These are phyloP conservation scores for Malacoraja senta DNA, from an alignment of 2,797 vertebrate species.

Conservation along the genomic window DNA sequence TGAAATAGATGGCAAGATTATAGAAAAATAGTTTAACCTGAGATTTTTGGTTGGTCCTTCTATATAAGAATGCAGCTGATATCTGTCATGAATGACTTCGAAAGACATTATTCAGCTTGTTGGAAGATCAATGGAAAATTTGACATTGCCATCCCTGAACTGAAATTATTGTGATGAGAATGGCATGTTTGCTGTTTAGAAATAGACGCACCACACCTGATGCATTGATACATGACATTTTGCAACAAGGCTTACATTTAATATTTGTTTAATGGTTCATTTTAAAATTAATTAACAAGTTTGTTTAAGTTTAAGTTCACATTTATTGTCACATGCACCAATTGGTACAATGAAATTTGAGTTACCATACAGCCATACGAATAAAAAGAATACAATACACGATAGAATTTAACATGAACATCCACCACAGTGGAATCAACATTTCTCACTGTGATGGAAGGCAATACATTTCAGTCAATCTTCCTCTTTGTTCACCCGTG, in stretches of 20 bases:
- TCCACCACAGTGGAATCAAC: too few relatives aligned
- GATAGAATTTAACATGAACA: too few relatives aligned
- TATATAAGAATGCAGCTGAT: background rate
- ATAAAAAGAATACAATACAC: too few relatives aligned
- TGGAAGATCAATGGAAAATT: background rate
- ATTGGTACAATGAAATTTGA: too few relatives aligned
- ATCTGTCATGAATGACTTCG: background rate
- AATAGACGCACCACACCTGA: background rate
- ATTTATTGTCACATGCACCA: too few relatives aligned
- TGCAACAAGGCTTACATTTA: background rate
- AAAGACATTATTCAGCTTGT: background rate
- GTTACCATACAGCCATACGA: too few relatives aligned
- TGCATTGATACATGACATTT: background rate
- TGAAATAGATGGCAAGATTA: background rate
- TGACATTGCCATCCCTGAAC: background rate
- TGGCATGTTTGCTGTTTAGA: background rate
- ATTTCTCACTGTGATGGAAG: too few relatives aligned
- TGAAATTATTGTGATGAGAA: background rate
- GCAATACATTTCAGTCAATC: too few relatives aligned
- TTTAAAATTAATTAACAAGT: slow-evolving; percentile 5
- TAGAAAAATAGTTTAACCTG: background rate
- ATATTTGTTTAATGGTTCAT: background rate
- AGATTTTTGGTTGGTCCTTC: background rate
- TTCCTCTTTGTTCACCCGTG: too few relatives aligned
- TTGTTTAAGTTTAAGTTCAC: too few relatives aligned